Base-by-base conservation (phyloP, 2,797 vertebrate genomes). In the Melanotaenia nigrans region DNA sequence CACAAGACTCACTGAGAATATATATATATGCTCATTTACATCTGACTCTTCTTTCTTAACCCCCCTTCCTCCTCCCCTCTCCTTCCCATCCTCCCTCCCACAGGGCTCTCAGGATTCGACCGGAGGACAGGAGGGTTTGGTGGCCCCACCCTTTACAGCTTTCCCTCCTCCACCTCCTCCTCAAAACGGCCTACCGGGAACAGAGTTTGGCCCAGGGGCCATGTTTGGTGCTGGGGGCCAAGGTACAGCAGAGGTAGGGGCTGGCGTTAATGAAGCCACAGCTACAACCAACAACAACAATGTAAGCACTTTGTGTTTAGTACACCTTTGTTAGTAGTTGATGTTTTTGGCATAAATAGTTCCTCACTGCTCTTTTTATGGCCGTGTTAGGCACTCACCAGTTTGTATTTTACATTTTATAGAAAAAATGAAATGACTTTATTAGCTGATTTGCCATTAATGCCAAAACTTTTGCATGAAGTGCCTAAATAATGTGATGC, bases 71-170 rank as follows among this genome's bases (percentile, higher is more conserved):
- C 38, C 61, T 10, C n/a, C 13, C 47, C n/a, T 8, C 54, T 32
- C 14, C 14, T 18, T 14, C 58, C 24, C 28, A 38, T 32, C 18
- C 47, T n/a, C 0, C 0, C 65, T 71, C 64, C 84, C 56, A 1
- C 90, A 93, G 92, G 93, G 92, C 80, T 87, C 91, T 86, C 93
- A 94, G 84, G 93, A 94, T 77, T 92, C 93, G 30, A 80, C 92
- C 77, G 93, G 89, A 84, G 91, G 85, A 83, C 92, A 92, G 89
- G 94, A 94, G 63, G 92, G 90, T 42, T 56, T 92, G 77, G 90
- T 94, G 61, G 90, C 92, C 77, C 91, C 92, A 10, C 92, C 94
- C 78, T 94, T 93, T 42, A 14, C 92, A 61, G 81, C 90, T 3
- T 94, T 94, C 75, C 92, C 90, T 3, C 93, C 92, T 71, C 92